Evolutionary conservation across 2,888 invertebrate genomes (phyloP).

Genomic region (Euphydryas editha): DNA sequence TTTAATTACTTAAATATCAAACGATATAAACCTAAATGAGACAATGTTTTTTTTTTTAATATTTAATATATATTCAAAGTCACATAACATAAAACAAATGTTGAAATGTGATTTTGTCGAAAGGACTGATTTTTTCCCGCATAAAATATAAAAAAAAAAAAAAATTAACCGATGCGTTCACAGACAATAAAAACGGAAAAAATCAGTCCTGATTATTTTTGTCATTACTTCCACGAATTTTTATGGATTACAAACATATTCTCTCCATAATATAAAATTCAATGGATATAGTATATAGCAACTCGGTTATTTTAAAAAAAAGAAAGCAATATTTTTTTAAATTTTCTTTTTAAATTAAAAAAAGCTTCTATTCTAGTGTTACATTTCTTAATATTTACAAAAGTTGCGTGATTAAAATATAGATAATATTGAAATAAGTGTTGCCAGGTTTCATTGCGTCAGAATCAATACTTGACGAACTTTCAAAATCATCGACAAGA

Average conservation of each 20-base stretch:
- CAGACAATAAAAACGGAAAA: constrained; percentile 46
- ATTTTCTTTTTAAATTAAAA: constrained; percentile 56
- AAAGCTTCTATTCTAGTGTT: constrained; percentile 62
- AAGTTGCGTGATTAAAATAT: constrained; percentile 45
- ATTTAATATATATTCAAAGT: constrained; percentile 48
- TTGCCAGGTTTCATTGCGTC: constrained; percentile 40
- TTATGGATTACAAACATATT: constrained; percentile 72
- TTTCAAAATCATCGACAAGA: constrained; percentile 20
- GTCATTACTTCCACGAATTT: constrained; percentile 54
- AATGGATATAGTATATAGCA: constrained; percentile 53
- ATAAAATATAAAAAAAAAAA: constrained; percentile 41
- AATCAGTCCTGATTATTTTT: constrained; percentile 54
- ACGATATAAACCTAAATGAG: constrained; percentile 30
- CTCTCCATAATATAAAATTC: constrained; percentile 68
- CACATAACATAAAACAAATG: constrained; percentile 78
- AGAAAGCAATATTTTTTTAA: constrained; percentile 52
- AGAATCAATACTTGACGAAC: constrained; percentile 37
- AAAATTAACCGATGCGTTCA: constrained; percentile 44
- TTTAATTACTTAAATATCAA: background rate
- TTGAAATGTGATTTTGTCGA: constrained; percentile 69
- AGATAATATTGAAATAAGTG: constrained; percentile 29
- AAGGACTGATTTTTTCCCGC: constrained; percentile 62
- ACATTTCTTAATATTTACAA: constrained; percentile 71
- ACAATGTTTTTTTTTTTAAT: constrained; percentile 22
- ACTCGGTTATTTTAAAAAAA: constrained; percentile 49